A percentile compares a stretch with the other conserved stretches of the same genome.
phyloP scores from a whole-genome alignment of 2,888 invertebrate species.

The Bibio marci region DNA sequence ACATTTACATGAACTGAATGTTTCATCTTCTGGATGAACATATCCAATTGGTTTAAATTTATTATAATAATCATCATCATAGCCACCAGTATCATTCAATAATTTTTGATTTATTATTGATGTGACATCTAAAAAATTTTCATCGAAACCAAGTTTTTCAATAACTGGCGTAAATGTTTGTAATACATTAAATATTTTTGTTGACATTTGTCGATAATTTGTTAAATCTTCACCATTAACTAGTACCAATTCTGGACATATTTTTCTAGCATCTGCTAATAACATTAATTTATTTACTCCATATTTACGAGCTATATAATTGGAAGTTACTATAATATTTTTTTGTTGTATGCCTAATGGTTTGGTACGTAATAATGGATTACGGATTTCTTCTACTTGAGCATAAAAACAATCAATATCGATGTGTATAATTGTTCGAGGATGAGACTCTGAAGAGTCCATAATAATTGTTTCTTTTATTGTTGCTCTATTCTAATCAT shows the following conservation, averaged over 20 bases:
- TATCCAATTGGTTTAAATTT: slow-evolving; percentile 24
- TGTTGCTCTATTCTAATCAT: no score
- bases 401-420: slow-evolving; percentile 77
- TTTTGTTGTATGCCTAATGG: slow-evolving; percentile 75
- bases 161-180: slow-evolving; percentile 54
- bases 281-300: slow-evolving; percentile 67
- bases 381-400: slow-evolving; percentile 64
- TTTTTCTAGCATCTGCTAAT: slow-evolving; percentile 50
- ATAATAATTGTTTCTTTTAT: not conserved
- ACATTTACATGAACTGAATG: slow-evolving; percentile 45
- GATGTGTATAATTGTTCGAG: slow-evolving; percentile 56
- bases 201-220: slow-evolving; percentile 60
- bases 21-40: slow-evolving; percentile 41
- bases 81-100: slow-evolving; percentile 14
- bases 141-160: slow-evolving; percentile 71
- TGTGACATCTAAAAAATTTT: slow-evolving; percentile 69
- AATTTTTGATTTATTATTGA: slow-evolving; percentile 39
- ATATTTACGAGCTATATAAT: slow-evolving; percentile 58
- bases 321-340: slow-evolving; percentile 67
- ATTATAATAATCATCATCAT: no score
- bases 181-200: slow-evolving; percentile 53
- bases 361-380: slow-evolving; percentile 44
- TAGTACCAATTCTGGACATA: slow-evolving; percentile 57
- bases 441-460: slow-evolving; percentile 31
- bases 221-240: slow-evolving; percentile 72